A percentile compares a stretch with the other conserved stretches of the same genome.
Conservation (phyloP, 37 sponge, comb jelly and placozoan species). For the Agelas oroides region DNA sequence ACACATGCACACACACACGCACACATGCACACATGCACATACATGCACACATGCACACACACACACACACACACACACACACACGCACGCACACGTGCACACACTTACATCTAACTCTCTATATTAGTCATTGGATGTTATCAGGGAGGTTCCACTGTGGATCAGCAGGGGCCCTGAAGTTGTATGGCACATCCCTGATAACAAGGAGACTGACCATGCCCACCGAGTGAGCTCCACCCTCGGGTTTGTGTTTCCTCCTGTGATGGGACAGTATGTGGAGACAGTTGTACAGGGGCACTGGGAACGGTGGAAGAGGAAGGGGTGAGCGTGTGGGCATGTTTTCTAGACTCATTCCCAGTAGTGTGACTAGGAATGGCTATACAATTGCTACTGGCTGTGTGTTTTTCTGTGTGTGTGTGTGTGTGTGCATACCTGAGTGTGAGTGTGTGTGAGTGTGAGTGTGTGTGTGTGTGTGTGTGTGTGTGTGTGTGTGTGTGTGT, state of each 20-base stretch:
- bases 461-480: conserved; percentile 29
- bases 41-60: too few relatives aligned
- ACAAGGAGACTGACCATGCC: neutral
- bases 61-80: too few relatives aligned
- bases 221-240: neutral
- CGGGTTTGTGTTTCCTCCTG: conserved; percentile 16
- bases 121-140: neutral
- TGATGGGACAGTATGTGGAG: conserved; percentile 26
- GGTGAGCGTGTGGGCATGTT: conserved; percentile 15
- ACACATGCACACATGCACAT: too few relatives aligned
- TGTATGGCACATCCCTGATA: neutral
- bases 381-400: conserved; percentile 6
- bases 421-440: conserved; percentile 1
- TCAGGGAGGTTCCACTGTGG: too few relatives aligned
- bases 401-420: conserved; percentile 23
- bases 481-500: conserved; percentile 33
- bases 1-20: too few relatives aligned
- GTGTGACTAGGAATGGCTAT: neutral
- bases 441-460: conserved; percentile 29
- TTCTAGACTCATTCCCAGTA: too few relatives aligned
- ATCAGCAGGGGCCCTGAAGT: neutral
- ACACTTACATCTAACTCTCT: neutral
- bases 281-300: conserved; percentile 14
- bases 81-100: conserved; percentile 26
- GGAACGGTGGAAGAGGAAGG: conserved; percentile 37